Conservation (phyloP, 1,140 invertebrate genomes). For the Pteromalus puparum region DNA sequence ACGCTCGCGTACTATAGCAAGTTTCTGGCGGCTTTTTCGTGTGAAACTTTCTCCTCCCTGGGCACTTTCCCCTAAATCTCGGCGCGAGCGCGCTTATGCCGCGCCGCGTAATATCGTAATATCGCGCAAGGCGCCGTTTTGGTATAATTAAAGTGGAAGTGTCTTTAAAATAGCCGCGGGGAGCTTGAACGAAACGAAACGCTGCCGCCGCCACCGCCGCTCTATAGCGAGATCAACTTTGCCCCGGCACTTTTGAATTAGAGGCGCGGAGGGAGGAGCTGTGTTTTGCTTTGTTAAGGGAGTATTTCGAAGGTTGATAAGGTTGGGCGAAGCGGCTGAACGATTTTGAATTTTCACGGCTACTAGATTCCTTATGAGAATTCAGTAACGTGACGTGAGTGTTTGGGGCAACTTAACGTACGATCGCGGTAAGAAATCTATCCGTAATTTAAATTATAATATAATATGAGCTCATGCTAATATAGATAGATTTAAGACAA, state of each 20-base stretch:
- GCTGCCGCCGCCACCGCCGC: no score
- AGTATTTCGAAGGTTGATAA: background rate
- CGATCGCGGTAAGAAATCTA: no score
- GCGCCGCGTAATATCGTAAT: constrained; percentile 2
- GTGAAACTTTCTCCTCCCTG: background rate
- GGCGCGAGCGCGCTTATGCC: background rate
- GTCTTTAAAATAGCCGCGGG: background rate
- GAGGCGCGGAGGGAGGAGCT: background rate
- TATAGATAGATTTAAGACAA: constrained; percentile 6
- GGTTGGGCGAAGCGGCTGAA: no score
- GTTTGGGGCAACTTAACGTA: no score
- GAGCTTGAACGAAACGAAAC: background rate
- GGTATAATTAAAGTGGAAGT: constrained; percentile 1
- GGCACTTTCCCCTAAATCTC: background rate
- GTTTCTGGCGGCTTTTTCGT: background rate
- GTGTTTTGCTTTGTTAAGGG: background rate
- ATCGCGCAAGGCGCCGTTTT: background rate
- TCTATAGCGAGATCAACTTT: background rate
- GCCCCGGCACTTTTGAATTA: background rate
- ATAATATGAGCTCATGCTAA: no score
- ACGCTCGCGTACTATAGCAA: background rate
- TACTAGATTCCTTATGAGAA: no score
- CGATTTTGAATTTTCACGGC: no score
- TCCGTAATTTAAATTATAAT: background rate
- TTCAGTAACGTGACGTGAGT: no score